Percentiles rank a stretch among this genome's conserved stretches.
Evolutionary conservation across 2,888 invertebrate genomes (phyloP).

Genomic region (Lampropteryx suffumata): DNA sequence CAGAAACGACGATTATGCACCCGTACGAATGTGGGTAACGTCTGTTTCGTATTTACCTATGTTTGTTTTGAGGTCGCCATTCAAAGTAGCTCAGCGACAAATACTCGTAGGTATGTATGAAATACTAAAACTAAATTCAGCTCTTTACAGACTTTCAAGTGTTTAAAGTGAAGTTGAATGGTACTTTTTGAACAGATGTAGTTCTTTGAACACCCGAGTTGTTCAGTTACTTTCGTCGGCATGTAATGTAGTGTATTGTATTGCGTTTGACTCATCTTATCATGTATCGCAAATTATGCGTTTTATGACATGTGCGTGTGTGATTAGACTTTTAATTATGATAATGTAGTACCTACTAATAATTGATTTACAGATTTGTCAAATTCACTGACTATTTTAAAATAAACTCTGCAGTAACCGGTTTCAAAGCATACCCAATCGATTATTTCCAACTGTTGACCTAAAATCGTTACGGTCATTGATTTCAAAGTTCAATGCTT

Average conservation of each 20-base stretch:
- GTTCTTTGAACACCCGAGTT: neutral
- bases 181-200: neutral
- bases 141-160: too few species aligned
- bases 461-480: slow-evolving; percentile 24
- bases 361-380: too few species aligned
- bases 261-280: slow-evolving; percentile 13
- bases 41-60: slow-evolving; percentile 8
- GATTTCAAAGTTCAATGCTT: slow-evolving; percentile 28
- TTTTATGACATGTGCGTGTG: slow-evolving; percentile 14
- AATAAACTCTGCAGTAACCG: neutral
- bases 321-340: slow-evolving; percentile 20
- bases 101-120: too few species aligned
- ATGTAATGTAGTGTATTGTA: neutral
- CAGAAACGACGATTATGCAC: slow-evolving; percentile 28
- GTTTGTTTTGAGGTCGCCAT: slow-evolving; percentile 7
- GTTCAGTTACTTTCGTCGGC: neutral
- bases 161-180: too few species aligned
- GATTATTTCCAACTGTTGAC: slow-evolving; percentile 20
- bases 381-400: neutral
- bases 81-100: neutral
- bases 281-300: slow-evolving; percentile 19
- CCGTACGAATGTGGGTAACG: slow-evolving; percentile 19
- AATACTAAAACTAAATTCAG: too few species aligned
- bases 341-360: neutral
- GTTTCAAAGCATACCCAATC: slow-evolving; percentile 1